phyloP scores from a whole-genome alignment of 2,113 vertebrate genomes.

The Papio anubis region DNA sequence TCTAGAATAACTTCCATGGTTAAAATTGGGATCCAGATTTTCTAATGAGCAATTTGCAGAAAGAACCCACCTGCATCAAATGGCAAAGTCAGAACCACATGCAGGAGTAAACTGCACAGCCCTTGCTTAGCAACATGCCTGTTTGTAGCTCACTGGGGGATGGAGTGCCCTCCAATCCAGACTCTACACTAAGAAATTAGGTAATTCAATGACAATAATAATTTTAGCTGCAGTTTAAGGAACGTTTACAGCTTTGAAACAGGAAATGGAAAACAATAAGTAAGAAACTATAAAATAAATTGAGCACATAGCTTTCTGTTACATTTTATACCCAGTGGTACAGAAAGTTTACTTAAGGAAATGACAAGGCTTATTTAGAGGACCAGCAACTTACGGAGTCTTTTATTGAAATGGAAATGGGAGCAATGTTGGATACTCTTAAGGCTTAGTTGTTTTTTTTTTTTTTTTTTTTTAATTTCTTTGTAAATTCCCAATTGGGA shows the following conservation, averaged over 20 bases:
- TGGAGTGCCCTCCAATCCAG: neutral
- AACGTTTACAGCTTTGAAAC: constrained; percentile 38
- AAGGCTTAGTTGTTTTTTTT: neutral
- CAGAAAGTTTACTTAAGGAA: constrained; percentile 29
- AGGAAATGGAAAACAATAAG: constrained; percentile 63
- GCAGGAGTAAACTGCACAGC: neutral
- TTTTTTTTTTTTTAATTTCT: neutral
- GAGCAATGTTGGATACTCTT: neutral
- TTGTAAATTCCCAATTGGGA: neutral
- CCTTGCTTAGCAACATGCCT: neutral
- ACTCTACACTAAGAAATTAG: neutral
- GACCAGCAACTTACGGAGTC: neutral
- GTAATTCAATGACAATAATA: constrained; percentile 21
- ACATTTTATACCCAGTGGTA: constrained; percentile 14
- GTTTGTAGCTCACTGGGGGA: neutral
- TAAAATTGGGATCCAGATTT: constrained; percentile 11
- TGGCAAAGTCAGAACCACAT: neutral
- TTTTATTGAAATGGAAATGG: constrained; percentile 18
- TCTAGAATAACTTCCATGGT: neutral
- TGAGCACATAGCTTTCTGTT: constrained; percentile 45
- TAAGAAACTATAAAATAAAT: constrained; percentile 43
- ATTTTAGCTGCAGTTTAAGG: constrained; percentile 42
- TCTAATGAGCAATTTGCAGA: neutral
- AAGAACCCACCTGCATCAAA: neutral
- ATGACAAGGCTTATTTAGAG: constrained; percentile 12